Evolutionary conservation across 1,140 invertebrate species (phyloP), one percentile per base, ranked within the genome.

Genomic region (Drosophila sturtevanti): DNA sequence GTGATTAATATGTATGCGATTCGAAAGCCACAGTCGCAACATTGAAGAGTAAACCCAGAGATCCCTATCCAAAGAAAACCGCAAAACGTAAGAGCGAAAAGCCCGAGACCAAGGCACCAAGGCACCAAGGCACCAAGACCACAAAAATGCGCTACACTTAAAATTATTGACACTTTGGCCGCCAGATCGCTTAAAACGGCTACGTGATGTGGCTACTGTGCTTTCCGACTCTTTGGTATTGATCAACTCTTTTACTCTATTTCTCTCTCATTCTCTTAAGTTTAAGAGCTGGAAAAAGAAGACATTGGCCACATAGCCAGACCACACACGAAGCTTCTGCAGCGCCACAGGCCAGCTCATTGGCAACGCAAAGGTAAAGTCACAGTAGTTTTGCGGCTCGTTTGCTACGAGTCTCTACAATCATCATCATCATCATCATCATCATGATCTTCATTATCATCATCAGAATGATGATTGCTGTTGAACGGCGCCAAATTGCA

Each of bases 1-100:
- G 82, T 87, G 87, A 81, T 77, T 89, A 89, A 89, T 89, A 89
- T 89, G 85, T 89, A 89, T 89, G 84, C 84, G 84, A 89, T 77
- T 79, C 84, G 77, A 74, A 72, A 68, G 67, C 44, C 14, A 67
- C 68, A 72, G 59, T 24, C 4, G 21, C 41, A 60, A 27, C 18
- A 55, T 44, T 54, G 62, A 61, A 66, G 77, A 75, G 21, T 9
- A 31, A 16, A 22, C 10, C 10, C 62, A 55, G 58, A 41, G 41
- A 48, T 48, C 38, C 21, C 62, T 31, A 27, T 41, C 37, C 35
- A 18, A 18, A 16, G 11, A 14, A 64, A 72, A 41, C 10, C 54
- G 44, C 18, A 18, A 48, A 48, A 48, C 10, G 16, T 11, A 48
- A 48, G 41, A 48, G 41, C 14, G 16, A 41, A 41, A 38, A n/a